These are phyloP conservation scores for Nephrotoma flavescens DNA, from an alignment of 2,888 invertebrate genomes.

Conservation along the genomic window DNA sequence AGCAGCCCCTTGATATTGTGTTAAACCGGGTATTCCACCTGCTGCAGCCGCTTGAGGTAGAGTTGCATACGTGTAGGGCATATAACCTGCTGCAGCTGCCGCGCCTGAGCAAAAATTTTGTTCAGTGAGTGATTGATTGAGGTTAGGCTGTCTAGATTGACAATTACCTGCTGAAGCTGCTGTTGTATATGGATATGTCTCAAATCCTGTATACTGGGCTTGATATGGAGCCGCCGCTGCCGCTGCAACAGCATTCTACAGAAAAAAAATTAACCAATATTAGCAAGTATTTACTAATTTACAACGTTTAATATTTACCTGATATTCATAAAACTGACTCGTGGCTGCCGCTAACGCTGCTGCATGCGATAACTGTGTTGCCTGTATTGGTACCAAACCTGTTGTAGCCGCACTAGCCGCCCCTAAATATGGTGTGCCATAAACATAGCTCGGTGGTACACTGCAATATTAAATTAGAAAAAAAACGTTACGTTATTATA, in stretches of 20 bases:
- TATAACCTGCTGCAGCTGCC: slow-evolving; percentile 16
- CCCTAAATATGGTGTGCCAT: slow-evolving; percentile 53
- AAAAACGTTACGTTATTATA: background rate
- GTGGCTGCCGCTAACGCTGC: slow-evolving; percentile 65
- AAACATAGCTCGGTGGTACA: slow-evolving; percentile 63
- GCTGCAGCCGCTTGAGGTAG: slow-evolving; percentile 15
- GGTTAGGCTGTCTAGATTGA: slow-evolving; percentile 1
- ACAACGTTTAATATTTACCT: slow-evolving; percentile 22
- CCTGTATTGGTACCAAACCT: slow-evolving; percentile 51
- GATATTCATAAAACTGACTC: slow-evolving; percentile 69
- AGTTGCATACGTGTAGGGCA: slow-evolving; percentile 17
- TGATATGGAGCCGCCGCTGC: slow-evolving; percentile 17
- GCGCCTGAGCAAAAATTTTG: slow-evolving; percentile 5
- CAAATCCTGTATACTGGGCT: slow-evolving; percentile 17
- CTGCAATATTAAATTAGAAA: slow-evolving; percentile 27
- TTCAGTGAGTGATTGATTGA: slow-evolving; percentile 5
- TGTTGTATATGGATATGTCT: slow-evolving; percentile 16
- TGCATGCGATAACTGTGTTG: slow-evolving; percentile 51
- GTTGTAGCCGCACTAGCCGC: slow-evolving; percentile 36
- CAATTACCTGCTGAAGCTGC: slow-evolving; percentile 12
- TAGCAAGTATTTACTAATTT: background rate
- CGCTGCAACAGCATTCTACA: slow-evolving; percentile 16
- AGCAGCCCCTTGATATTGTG: slow-evolving; percentile 16
- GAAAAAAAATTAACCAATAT: background rate
- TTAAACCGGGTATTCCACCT: slow-evolving; percentile 14